Percentiles rank a stretch among this genome's conserved stretches.
phyloP scores from a whole-genome alignment of 1,140 invertebrate genomes.

The Holcopasites calliopsidis region DNA sequence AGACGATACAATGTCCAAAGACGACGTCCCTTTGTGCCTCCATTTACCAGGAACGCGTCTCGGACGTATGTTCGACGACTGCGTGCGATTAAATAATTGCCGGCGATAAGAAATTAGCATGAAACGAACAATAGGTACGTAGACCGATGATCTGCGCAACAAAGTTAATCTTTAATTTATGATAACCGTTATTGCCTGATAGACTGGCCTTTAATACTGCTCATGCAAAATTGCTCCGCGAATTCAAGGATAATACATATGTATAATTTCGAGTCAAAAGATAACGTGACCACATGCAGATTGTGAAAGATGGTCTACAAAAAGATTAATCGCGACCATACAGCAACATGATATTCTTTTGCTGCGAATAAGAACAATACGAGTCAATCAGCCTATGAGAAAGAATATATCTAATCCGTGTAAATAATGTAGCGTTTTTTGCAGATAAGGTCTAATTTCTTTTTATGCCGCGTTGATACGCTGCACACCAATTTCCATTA shows the following conservation, averaged over 20 bases:
- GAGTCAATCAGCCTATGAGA: neutral
- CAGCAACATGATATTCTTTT: neutral
- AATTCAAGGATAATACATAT: conserved; percentile 51
- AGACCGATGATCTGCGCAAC: conserved; percentile 33
- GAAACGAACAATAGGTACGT: conserved; percentile 50
- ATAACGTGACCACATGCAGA: conserved; percentile 5
- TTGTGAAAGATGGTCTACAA: neutral
- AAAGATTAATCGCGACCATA: neutral
- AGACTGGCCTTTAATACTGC: conserved; percentile 51
- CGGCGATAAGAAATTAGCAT: conserved; percentile 60
- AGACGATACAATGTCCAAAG: neutral
- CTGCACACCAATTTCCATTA: neutral
- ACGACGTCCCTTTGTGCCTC: conserved; percentile 14
- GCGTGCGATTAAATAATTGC: conserved; percentile 55
- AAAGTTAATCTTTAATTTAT: conserved; percentile 58
- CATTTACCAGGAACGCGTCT: conserved; percentile 18
- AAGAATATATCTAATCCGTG: too few relatives aligned
- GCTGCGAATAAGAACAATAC: neutral
- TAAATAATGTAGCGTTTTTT: neutral
- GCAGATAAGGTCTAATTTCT: neutral
- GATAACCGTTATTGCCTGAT: conserved; percentile 58
- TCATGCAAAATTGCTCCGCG: conserved; percentile 42
- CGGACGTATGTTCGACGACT: conserved; percentile 37
- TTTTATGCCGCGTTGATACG: neutral
- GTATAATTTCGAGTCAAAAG: conserved; percentile 4